Evolutionary conservation across 2,888 invertebrate species (phyloP).

Genomic region (Tortrix viridana): DNA sequence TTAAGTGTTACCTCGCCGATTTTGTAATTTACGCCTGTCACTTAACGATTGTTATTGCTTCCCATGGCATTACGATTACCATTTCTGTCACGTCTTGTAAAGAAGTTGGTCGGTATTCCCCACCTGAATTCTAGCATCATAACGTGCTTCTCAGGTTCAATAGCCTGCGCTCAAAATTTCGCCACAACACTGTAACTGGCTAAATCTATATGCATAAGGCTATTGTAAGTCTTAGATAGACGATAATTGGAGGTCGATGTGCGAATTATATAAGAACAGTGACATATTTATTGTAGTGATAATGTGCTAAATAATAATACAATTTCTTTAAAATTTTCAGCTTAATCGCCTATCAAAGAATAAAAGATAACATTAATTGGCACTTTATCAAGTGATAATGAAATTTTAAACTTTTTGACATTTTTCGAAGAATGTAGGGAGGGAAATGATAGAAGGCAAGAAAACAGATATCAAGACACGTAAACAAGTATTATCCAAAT

Average conservation of each 20-base stretch:
- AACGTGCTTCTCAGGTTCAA: slow-evolving; percentile 49
- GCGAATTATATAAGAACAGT: background rate
- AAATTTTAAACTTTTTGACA: no score
- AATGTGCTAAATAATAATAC: background rate
- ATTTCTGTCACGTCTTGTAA: slow-evolving; percentile 57
- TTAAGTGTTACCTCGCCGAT: background rate
- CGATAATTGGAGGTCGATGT: slow-evolving; percentile 17
- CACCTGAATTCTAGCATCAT: slow-evolving; percentile 47
- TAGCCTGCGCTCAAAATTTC: slow-evolving; percentile 42
- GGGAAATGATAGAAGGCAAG: background rate
- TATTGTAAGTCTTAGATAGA: slow-evolving; percentile 15
- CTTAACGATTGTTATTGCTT: slow-evolving; percentile 27
- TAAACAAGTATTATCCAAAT: no score
- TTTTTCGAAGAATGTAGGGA: background rate
- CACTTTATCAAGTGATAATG: no score
- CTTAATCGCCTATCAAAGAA: no score
- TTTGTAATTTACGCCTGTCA: slow-evolving; percentile 14
- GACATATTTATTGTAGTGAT: background rate
- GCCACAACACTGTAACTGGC: slow-evolving; percentile 2
- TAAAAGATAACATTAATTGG: no score
- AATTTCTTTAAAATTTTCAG: no score
- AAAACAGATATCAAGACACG: no score
- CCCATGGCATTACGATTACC: slow-evolving; percentile 51
- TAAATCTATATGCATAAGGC: slow-evolving; percentile 1
- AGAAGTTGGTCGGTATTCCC: slow-evolving; percentile 54